Base-by-base conservation (phyloP, 35 echinoderm and acorn worm species). In the Heliocidaris tuberculata region DNA sequence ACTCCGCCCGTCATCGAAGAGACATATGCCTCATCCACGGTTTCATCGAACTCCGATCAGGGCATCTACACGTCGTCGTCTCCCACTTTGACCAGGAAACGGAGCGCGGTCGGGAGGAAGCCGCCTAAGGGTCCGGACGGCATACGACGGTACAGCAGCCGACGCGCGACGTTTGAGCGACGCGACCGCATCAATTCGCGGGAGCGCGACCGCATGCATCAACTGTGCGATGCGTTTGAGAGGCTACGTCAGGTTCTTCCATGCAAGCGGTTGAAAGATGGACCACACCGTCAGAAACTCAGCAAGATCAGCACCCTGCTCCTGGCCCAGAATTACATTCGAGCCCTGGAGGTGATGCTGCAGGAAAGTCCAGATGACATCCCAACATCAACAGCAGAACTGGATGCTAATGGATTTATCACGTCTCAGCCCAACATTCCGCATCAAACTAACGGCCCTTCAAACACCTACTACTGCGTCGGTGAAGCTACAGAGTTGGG, bases 141-240 rank as follows among this genome's bases (percentile, higher is more conserved):
- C 50, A 30, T 93, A 30, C 95, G 70, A 9, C 88, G 88, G 9
- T 98, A 99, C 92, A 96, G 94, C 61, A 94, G 95, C 31, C 95
- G 98, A 47, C 48, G 98, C 86, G 88, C 97, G 8, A 97, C 95
- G 15, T 71, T 48, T n/a, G 95, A 95, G 47, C 94, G 96, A 61
- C 96, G 98, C 52, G 95, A 99, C 60, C 96, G 97, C 0, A 99
- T 99, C 17, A 99, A 99, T 91, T 96, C 96, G 78, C 95, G 98
- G 47, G 98, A 99, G 88, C 93, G 98, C 5, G 97, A 97, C 42
- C 94, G 98, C 24, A 99, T 99, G 98, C 98, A 99, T 48, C 96
- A 96, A 71, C 97, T 99, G 2, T 99, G 98, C 86, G 97, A 99
- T 24, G 98, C 95, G 11, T 99, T 99, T 48, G 98, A 99, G 92